Evolutionary conservation across 2,888 invertebrate species (phyloP).

Genomic region (Eudemis profundana): DNA sequence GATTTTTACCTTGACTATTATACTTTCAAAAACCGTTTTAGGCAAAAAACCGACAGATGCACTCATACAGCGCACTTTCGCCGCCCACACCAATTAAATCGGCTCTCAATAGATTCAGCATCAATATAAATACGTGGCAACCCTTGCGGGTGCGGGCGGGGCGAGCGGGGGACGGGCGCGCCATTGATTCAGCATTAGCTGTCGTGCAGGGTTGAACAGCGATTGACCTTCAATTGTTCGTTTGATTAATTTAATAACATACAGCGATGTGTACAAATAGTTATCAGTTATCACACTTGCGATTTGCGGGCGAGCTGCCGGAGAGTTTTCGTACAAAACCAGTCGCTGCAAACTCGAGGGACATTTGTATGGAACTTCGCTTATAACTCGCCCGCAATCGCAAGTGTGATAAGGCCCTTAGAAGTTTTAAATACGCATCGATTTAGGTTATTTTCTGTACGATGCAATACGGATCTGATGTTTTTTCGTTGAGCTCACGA

Average conservation of each 20-base stretch:
- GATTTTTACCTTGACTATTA: conserved; percentile 4
- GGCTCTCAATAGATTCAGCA: conserved; percentile 32
- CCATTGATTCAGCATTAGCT: conserved; percentile 34
- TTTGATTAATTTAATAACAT: not conserved
- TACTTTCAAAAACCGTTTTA: conserved; percentile 14
- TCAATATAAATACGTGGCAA: conserved; percentile 37
- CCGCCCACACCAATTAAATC: conserved; percentile 41
- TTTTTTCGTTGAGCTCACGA: too few species aligned
- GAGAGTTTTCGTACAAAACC: too few species aligned
- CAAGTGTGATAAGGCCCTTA: too few species aligned
- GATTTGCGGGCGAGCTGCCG: too few species aligned
- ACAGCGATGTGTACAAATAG: not conserved
- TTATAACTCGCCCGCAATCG: too few species aligned
- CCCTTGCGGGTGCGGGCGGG: conserved; percentile 20
- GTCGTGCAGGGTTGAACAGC: conserved; percentile 35
- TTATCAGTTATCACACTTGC: not conserved
- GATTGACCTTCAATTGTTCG: conserved; percentile 41
- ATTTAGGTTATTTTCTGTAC: too few species aligned
- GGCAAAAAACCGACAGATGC: conserved; percentile 35
- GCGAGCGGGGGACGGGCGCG: not conserved
- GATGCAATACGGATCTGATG: too few species aligned
- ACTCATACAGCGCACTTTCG: conserved; percentile 35
- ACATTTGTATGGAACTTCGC: too few species aligned
- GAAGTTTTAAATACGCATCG: too few species aligned
- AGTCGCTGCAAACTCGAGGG: too few species aligned